Conservation (phyloP, 2,888 invertebrate genomes). For the Theristus sp. region DNA sequence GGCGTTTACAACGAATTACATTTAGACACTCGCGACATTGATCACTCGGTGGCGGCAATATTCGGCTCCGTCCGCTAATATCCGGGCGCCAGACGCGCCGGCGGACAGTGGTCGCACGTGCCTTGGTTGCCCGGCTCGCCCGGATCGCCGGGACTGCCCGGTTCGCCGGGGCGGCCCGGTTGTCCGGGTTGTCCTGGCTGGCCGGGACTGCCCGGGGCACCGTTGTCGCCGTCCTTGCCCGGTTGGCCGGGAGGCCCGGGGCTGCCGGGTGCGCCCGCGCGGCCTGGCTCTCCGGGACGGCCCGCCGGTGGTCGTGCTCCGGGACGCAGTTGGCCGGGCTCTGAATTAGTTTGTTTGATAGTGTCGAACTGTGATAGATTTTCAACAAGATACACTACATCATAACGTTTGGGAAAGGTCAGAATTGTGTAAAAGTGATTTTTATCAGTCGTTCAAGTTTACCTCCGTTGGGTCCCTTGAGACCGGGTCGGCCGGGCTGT, state of each 20-base stretch:
- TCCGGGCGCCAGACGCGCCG: slow-evolving; percentile 21
- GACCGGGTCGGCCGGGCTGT: slow-evolving; percentile 2
- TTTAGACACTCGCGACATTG: no score
- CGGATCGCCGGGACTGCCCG: slow-evolving; percentile 1
- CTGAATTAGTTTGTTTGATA: no score
- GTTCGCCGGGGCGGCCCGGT: slow-evolving; percentile 3
- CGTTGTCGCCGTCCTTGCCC: slow-evolving; percentile 13
- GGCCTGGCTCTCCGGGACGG: slow-evolving; percentile 15
- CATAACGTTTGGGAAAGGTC: no score
- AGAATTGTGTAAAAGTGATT: no score
- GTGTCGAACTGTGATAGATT: no score
- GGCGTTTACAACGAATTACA: no score
- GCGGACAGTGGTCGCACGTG: slow-evolving; percentile 26
- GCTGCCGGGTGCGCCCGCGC: slow-evolving; percentile 12
- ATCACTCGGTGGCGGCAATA: no score
- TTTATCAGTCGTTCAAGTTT: no score
- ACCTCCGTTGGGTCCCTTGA: not conserved
- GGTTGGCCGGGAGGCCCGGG: slow-evolving; percentile 12
- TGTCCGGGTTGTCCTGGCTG: slow-evolving; percentile 3
- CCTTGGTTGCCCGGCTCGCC: slow-evolving; percentile 20
- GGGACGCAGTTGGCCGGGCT: slow-evolving; percentile 1
- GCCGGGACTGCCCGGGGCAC: slow-evolving; percentile 4
- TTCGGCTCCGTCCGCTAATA: slow-evolving; percentile 13
- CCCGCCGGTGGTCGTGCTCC: slow-evolving; percentile 13
- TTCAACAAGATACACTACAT: no score